Base-by-base conservation (phyloP, 2,888 invertebrate genomes). In the Diadegma fenestrale region DNA sequence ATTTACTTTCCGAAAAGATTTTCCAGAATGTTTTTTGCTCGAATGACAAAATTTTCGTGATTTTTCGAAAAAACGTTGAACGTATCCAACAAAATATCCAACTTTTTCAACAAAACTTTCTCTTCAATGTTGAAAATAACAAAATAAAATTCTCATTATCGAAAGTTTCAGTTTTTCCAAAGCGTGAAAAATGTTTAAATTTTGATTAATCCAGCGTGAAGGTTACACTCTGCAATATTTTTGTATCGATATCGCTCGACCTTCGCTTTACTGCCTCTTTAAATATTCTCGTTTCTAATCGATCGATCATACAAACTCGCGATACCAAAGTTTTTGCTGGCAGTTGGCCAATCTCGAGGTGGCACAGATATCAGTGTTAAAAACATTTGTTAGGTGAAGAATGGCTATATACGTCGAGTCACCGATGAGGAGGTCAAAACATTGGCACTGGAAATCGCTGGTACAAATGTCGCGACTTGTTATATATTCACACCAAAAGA, bases 361-460 rank as follows among this genome's bases (percentile, higher is more conserved):
- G 37, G 26, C 45, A 72, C 26, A 26, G 82, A 82, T 78, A 43
- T 77, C 66, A 41, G 54, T 63, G 58, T 43, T 41, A 58, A 45
- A 30, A 72, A 22, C 43, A 66, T 68, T 79, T 76, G 48, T 76
- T 69, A 92, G 92, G 89, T 98, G 77, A 96, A 98, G 93, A 98
- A 99, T 96, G 99, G 99, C 76, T 98, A 98, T 94, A 98, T 99
- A 91, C 98, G 99, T 94, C 95, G 99, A 91, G 98, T 99, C 71
- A 98, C 98, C 43, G 99, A 99, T 94, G 98, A 97, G 92, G 98
- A 99, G 91, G 98, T 99, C 90, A 98, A 98, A 93, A 98, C 98
- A 33, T 95, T 98, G 87, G 98, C 98, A 71, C 95, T 99, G 88
- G 99, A 99, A 95, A 97, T 99, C 89, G 97, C 97, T 82, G 98